Evolutionary conservation across 1,140 invertebrate species (phyloP), one percentile per base, ranked within the genome.

Genomic region (Megalopta genalis): DNA sequence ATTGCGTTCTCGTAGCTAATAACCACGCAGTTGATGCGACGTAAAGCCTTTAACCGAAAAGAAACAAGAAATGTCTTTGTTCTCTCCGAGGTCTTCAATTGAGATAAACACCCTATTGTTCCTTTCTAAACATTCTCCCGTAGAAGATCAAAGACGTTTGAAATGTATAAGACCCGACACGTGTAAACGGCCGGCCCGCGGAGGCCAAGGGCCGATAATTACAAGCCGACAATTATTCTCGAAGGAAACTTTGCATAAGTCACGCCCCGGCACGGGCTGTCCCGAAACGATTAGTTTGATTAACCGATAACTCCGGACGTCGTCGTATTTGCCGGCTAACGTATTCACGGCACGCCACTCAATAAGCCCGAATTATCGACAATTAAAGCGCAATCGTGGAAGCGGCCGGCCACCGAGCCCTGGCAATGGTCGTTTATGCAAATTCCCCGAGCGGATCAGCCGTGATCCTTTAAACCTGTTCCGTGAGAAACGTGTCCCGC

Each of bases 311-410:
- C 25, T 46, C 23, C 9, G 32, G 0, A 66, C 46, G 54, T 54
- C 27, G 65, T 49, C 8, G 12, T 18, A 12, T 10, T 39, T 27
- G 18, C 21, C 21, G 21, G 54, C 54, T n/a, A 59, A 62, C 25
- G n/a, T 46, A 77, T 71, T 69, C 42, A 21, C 23, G 7, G 27
- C 46, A 76, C 65, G 67, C 9, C 16, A 2, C 10, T 25, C 14
- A 72, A 72, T 39, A 27, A 54, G 6, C 46, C 21, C 32, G 27
- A 81, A 78, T 78, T 77, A 78, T 65, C 65, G 49, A 74, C 73
- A 80, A 82, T 82, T 69, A 80, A 80, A 75, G 65, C 37, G 37
- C 21, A 63, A 79, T 80, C 69, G 54, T 25, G 23, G 62, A 57
- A n/a, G 37, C 68, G 18, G 39, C 27, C 16, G 18, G 9, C 39